These are phyloP conservation scores for Passer domesticus DNA, from an alignment of 2,113 vertebrate species.

Conservation along the genomic window DNA sequence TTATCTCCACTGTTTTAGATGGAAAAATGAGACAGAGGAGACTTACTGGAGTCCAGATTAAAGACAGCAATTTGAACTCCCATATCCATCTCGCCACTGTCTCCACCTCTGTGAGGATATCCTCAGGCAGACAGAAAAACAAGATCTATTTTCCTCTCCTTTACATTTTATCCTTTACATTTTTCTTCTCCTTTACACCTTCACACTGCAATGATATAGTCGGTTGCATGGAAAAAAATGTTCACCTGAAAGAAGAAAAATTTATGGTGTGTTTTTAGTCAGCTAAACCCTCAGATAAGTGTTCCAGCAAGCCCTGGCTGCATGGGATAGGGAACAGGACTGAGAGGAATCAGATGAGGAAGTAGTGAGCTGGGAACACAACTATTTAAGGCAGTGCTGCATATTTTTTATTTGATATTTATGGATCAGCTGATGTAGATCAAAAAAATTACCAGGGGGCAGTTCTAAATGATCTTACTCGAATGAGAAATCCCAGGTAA, in stretches of 20 bases:
- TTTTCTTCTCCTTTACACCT: not conserved
- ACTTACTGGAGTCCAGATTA: not conserved
- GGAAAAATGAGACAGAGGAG: not conserved
- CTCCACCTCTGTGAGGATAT: not conserved
- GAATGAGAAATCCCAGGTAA: not conserved
- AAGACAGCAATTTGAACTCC: not conserved
- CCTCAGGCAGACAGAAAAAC: not conserved
- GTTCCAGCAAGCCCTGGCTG: not conserved
- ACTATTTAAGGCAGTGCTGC: not conserved
- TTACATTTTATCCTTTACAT: not conserved
- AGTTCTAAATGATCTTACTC: not conserved
- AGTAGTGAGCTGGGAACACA: not conserved
- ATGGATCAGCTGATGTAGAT: not conserved
- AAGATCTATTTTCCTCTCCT: not conserved
- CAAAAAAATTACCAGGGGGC: not conserved
- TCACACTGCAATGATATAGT: not conserved
- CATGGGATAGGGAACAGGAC: not conserved
- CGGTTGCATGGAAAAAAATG: not conserved
- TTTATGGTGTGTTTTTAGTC: not conserved
- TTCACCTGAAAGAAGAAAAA: not conserved
- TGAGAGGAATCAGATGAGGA: not conserved
- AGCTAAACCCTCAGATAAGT: not conserved
- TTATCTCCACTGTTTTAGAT: not conserved
- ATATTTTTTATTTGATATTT: conserved; percentile 12
- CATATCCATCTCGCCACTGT: not conserved